Base-by-base conservation (phyloP, 2,113 vertebrate genomes). In the Oncorhynchus tshawytscha region DNA sequence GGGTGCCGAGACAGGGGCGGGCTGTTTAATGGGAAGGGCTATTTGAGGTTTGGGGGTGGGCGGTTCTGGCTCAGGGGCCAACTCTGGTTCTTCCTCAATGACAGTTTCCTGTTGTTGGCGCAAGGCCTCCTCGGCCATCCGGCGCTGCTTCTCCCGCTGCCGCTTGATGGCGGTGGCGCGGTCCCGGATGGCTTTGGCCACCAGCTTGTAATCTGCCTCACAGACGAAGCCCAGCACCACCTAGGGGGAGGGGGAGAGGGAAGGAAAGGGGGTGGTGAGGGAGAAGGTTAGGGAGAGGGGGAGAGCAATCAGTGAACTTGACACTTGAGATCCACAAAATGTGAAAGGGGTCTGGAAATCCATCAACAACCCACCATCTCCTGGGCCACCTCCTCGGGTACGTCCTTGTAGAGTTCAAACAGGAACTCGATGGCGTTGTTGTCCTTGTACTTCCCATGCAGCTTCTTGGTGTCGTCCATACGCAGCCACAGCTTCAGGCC, bases 401-500 rank as follows among this genome's bases (percentile, higher is more conserved):
- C 91, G 0, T 99, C 97, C 76, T 96, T 96, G 87, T 96, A 95
- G 24, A 99, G 91, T 80, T 99, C 95, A 0, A 97, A 99, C 80
- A 96, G 91, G 87, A 99, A 98, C 91, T 99, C 97, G 0, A 99
- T 96, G 89, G 97, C 97, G 0, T 97, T 95, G 91, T 98, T 97
- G 92, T 98, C 96, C 81, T 98, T 95, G 79, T 97, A 97, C 68
- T 96, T 97, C 12, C 97, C 97, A 0, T 94, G 94, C 2, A 97
- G 94, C 62, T 96, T 96, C 90, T 96, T 95, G 0, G 94, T 91
- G 67, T 95, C 94, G 0, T 97, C 97, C 95, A 99, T 96, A 59
- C 96, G 90, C 39, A 99, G 92, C 97, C 96, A 98, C 67, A 99
- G 93, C 88, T 97, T 98, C 66, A 99, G 92, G 0, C 92, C 68